phyloP scores from a whole-genome alignment of 92 coral and sea anemone genomes.

The Chrysogorgia sp. region DNA sequence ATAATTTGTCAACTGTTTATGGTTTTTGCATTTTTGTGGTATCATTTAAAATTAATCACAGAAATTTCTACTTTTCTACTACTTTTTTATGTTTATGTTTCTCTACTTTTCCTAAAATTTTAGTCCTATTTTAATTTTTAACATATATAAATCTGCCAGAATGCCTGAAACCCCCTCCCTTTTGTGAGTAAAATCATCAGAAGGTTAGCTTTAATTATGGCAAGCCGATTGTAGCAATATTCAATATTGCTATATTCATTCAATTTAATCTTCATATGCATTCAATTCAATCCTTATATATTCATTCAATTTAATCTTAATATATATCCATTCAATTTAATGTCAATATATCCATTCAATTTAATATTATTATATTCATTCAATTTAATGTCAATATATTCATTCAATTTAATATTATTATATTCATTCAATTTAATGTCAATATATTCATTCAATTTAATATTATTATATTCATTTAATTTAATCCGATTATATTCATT shows the following conservation, averaged over 20 bases:
- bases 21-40: too few relatives aligned
- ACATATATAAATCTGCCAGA: too few relatives aligned
- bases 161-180: too few relatives aligned
- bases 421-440: slow-evolving; percentile 21
- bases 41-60: too few relatives aligned
- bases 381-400: neutral
- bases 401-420: slow-evolving; percentile 37
- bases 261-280: slow-evolving; percentile 12
- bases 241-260: slow-evolving; percentile 7
- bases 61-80: too few relatives aligned
- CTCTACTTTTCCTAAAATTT: too few relatives aligned
- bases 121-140: too few relatives aligned
- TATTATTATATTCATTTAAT: slow-evolving; percentile 29
- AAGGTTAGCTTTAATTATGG: slow-evolving; percentile 47
- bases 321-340: slow-evolving; percentile 13
- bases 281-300: slow-evolving; percentile 33
- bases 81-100: too few relatives aligned
- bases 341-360: neutral
- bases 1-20: too few relatives aligned
- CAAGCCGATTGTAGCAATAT: slow-evolving; percentile 45
- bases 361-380: too few relatives aligned
- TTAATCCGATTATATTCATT: slow-evolving; percentile 11
- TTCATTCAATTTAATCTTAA: slow-evolving; percentile 25
- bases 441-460: slow-evolving; percentile 48
- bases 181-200: slow-evolving; percentile 62